Base-by-base conservation (phyloP, 1,140 invertebrate species). In the Heliothis subflexa region DNA sequence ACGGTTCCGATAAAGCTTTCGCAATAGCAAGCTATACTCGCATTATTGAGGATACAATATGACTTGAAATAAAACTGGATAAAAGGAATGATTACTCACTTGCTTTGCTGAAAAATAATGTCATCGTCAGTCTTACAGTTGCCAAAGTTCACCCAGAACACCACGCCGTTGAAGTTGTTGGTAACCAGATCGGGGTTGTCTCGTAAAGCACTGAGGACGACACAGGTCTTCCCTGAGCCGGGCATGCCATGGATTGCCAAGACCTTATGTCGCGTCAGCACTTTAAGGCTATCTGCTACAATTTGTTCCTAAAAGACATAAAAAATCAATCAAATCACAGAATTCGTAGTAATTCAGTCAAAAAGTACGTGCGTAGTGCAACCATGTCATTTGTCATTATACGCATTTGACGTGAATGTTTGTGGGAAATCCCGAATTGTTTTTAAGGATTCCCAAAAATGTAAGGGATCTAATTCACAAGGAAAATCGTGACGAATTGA, bases 161-260 rank as follows among this genome's bases (percentile, higher is more conserved):
- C 91, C 13, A 89, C 88, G 3, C 91, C 89, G 40, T 89, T 89
- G 74, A 94, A 92, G 83, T 93, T 94, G 16, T 82, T 83, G 11
- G 93, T 91, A 55, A 94, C 89, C 7, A 96, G 87, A 59, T 94
- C 81, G 10, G 89, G 88, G 79, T 96, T 95, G 33, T 85, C 82
- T 13, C 96, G 89, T 1, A 97, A 84, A 9, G 95, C 95, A 76
- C 95, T 95, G 28, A 95, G 94, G n/a, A 95, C 95, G n/a, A 97
- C 87, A 54, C 95, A 95, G 0, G 96, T 96, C 94, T 97, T 97
- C n/a, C 97, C 97, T 83, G 95, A 96, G 13, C 97, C 97, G 33
- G 96, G 95, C 96, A 97, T 97, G 1, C 97, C 97, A 88, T 96
- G 95, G 14, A 97, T 88, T 7, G 94, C 95, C 13, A 97, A 75